phyloP scores from a whole-genome alignment of 1,140 invertebrate genomes.

The Pseudomyrmex concolor region DNA sequence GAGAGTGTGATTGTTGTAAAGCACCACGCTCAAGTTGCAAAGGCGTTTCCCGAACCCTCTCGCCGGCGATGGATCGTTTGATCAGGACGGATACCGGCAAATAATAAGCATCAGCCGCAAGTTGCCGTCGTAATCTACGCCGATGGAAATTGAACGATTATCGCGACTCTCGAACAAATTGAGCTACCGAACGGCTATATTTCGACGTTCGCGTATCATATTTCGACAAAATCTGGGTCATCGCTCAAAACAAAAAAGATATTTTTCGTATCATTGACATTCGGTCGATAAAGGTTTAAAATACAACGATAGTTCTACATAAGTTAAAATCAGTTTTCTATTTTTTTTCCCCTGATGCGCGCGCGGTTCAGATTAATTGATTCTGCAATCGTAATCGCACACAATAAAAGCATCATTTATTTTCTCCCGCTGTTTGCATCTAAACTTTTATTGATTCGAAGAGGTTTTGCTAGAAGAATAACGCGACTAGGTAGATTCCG shows the following conservation, averaged over 20 bases:
- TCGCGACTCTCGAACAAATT: constrained; percentile 20
- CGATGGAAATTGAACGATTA: constrained; percentile 26
- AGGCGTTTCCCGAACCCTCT: constrained; percentile 40
- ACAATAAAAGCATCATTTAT: background rate
- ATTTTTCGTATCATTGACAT: constrained; percentile 34
- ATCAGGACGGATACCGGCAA: constrained; percentile 41
- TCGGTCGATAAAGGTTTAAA: constrained; percentile 35
- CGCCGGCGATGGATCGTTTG: constrained; percentile 18
- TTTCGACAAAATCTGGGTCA: constrained; percentile 26
- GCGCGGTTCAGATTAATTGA: constrained; percentile 4
- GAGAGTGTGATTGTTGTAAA: constrained; percentile 32
- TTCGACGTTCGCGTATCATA: constrained; percentile 43
- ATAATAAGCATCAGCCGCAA: constrained; percentile 41
- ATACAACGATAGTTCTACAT: constrained; percentile 2
- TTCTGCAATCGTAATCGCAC: constrained; percentile 10
- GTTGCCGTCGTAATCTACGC: background rate
- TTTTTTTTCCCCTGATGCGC: constrained; percentile 6
- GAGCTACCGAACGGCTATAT: background rate
- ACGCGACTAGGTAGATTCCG: background rate
- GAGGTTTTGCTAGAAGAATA: background rate
- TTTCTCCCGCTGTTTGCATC: background rate
- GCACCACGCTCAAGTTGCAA: constrained; percentile 40
- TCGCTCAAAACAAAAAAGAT: constrained; percentile 13
- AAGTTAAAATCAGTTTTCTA: background rate
- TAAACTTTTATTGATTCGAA: constrained; percentile 17